Evolutionary conservation across 92 coral and sea anemone genomes (phyloP), one percentile per base, ranked within the genome.

Genomic region (Porites divaricata): DNA sequence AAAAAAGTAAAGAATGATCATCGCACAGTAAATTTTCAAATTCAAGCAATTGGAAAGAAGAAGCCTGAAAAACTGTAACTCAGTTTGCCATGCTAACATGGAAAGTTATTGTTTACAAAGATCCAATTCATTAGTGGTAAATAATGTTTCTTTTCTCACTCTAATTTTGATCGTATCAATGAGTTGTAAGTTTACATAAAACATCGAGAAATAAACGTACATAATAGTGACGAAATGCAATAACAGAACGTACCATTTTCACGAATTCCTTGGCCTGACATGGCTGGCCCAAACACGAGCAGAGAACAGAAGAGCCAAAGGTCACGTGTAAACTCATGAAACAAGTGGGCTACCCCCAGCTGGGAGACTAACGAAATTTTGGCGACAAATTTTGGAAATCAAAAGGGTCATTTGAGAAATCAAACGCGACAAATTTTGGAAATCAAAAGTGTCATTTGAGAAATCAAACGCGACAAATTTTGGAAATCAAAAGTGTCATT

Each of bases 201-300:
- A 8, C 54, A 8, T 15, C 53, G 66, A 53, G 1, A 21, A 75
- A 1, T 24, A 52, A 75, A 75, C 65, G 54, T 17, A 22, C 51
- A 1, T 63, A 75, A 59, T 52, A 63, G 79, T 63, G 53, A 19
- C 48, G 6, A 75, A 57, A 75, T 52, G 7, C 50, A 23, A 54
- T 75, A 21, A 75, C 64, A 57, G 53, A 54, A 54, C 53, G 50
- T 75, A 75, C 79, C 79, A 63, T 75, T 75, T 75, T 75, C 79
- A 16, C 65, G 62, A 75, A 63, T 75, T 25, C 66, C 66, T 75
- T 75, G 79, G 66, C 67, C 50, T 20, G 79, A 75, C 79, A 57
- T 75, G 41, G 49, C 64, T 15, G 79, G n/a, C n/a, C 79, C 79
- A 75, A 52, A 75, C 12, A 52, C 53, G 65, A 75, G 62, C 79